Percentiles rank a stretch among this genome's conserved stretches.
Evolutionary conservation across 1,140 invertebrate species (phyloP).

Genomic region (Plodia interpunctella): DNA sequence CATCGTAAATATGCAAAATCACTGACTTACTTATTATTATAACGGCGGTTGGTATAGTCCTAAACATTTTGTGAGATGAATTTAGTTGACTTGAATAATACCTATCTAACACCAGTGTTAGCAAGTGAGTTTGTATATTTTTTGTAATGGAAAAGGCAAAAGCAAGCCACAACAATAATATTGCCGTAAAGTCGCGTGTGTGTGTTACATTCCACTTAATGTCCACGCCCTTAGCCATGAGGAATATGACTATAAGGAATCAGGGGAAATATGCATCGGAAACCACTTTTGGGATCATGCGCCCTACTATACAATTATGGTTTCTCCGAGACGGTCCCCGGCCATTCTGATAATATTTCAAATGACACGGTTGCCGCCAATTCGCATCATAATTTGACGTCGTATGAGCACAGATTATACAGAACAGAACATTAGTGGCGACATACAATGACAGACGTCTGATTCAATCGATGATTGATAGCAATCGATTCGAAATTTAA

Average conservation of each 20-base stretch:
- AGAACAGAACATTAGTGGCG: slow-evolving; percentile 31
- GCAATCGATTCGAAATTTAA: slow-evolving; percentile 14
- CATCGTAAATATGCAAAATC: no score
- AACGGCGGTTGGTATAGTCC: no score
- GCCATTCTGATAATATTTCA: slow-evolving; percentile 33
- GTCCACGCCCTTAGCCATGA: no score
- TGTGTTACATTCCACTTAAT: no score
- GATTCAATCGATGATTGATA: slow-evolving; percentile 25
- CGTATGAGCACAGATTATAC: slow-evolving; percentile 53
- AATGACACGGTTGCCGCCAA: slow-evolving; percentile 54
- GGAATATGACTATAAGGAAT: background rate
- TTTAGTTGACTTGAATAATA: no score
- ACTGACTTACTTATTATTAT: no score
- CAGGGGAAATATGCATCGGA: slow-evolving; percentile 34
- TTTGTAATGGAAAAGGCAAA: no score
- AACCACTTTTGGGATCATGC: slow-evolving; percentile 32
- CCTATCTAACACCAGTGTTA: no score
- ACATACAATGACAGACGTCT: slow-evolving; percentile 30
- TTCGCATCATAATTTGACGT: slow-evolving; percentile 42
- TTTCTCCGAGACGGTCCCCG: slow-evolving; percentile 26
- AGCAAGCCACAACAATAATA: no score
- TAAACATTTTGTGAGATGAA: no score
- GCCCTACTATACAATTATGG: slow-evolving; percentile 38
- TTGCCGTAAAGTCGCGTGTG: no score
- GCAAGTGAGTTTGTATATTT: no score